Base-by-base conservation (phyloP, 2,113 vertebrate species). In the Hippocampus barbouri region DNA sequence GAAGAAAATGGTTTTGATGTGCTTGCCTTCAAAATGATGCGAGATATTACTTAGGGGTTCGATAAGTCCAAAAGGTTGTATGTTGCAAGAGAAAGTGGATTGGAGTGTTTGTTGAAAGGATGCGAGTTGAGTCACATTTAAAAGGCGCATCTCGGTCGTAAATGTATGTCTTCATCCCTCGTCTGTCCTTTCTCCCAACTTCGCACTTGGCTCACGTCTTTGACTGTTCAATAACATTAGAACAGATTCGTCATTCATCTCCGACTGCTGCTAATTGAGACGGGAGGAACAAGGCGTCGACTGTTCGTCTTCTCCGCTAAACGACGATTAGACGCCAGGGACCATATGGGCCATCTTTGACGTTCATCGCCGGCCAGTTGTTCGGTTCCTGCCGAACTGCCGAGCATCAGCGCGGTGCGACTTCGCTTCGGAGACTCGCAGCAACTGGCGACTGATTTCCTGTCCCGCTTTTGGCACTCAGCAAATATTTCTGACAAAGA, bases 401-500 rank as follows among this genome's bases (percentile, higher is more conserved):
- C 86, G 79, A 69, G 62, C 71, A 76, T 85, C 80, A 76, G 72
- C 79, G 69, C 75, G 67, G 51, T 79, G 83, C 78, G 80, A 78
- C 84, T 83, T 84, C 66, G 73, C 78, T 78, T 76, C 83, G 70
- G 74, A 70, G 83, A 87, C 57, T 27, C 2, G 83, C 25, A 78
- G 72, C 80, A 71, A 74, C 84, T 80, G 59, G 43, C 83, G 86
- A 90, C 79, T 83, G 87, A 86, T 90, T 87, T 84, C 85, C 83
- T 87, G 78, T 83, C 76, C 87, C 15, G 14, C 79, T 80, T 75
- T 83, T 69, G 9, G 77, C 12, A 70, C 83, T 81, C 66, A 69
- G 78, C 83, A 83, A 87, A 86, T 82, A 87, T 83, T 87, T 90
- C 71, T 86, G 86, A 88, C 85, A 87, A 83, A 90, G 90, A 89